Evolutionary conservation across 2,888 invertebrate species (phyloP).

Genomic region (Acanthococcus lagerstroemiae): DNA sequence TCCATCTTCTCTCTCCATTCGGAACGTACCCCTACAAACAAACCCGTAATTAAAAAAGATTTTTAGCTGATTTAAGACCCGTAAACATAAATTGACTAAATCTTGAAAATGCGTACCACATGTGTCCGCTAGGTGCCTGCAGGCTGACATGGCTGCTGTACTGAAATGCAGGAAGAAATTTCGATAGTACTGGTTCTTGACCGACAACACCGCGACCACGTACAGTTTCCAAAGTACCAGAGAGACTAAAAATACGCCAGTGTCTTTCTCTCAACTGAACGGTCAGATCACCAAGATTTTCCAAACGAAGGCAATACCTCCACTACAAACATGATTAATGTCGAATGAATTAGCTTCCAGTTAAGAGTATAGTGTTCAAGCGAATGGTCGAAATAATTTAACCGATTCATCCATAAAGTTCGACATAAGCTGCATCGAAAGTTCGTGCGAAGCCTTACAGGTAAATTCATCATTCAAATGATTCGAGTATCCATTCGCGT

Average conservation of each 20-base stretch:
- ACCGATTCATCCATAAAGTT: too few species aligned
- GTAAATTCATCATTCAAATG: too few species aligned
- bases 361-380: too few species aligned
- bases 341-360: too few species aligned
- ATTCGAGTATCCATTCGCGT: too few species aligned
- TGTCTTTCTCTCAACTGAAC: constrained; percentile 93
- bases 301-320: constrained; percentile 94
- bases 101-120: constrained; percentile 61
- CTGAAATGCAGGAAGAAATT: constrained; percentile 85
- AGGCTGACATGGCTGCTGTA: constrained; percentile 95
- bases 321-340: too few species aligned
- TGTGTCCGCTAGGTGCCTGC: constrained; percentile 94
- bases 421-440: too few species aligned
- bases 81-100: background rate
- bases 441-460: too few species aligned
- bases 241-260: constrained; percentile 93
- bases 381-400: too few species aligned
- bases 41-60: background rate
- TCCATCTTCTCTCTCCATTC: constrained; percentile 95
- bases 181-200: constrained; percentile 87
- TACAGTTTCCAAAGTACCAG: constrained; percentile 86
- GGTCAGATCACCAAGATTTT: constrained; percentile 79
- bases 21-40: constrained; percentile 75
- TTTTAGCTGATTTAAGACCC: background rate
- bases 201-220: constrained; percentile 95